Conservation (phyloP, 2,797 vertebrate genomes). For the Helicolenus hilgendorfi region DNA sequence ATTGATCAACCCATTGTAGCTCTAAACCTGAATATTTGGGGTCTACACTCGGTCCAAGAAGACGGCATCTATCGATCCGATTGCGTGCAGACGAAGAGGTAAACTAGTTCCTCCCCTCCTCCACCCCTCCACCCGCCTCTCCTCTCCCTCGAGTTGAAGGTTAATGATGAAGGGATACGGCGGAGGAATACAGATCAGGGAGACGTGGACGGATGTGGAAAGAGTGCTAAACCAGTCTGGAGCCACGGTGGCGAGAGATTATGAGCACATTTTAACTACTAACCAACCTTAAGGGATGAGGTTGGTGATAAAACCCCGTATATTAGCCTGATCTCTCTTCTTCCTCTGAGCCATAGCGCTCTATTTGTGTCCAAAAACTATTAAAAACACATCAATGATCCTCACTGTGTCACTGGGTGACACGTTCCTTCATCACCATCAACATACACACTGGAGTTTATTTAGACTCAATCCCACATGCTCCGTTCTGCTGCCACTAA, state of each 20-base stretch:
- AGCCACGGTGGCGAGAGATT: constrained; percentile 65
- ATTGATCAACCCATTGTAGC: background rate
- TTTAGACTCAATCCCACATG: background rate
- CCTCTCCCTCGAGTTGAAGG: constrained; percentile 81
- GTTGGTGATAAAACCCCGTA: background rate
- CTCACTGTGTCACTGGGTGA: background rate
- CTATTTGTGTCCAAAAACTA: background rate
- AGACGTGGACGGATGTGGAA: constrained; percentile 57
- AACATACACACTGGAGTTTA: background rate
- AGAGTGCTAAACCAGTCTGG: constrained; percentile 58
- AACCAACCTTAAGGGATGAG: background rate
- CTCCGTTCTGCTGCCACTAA: background rate
- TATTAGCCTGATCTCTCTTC: background rate
- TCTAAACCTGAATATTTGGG: background rate
- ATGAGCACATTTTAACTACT: background rate
- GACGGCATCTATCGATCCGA: constrained; percentile 37
- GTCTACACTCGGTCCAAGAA: background rate
- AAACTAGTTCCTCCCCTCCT: constrained; percentile 62
- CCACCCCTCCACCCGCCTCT: constrained; percentile 48
- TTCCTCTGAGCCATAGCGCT: background rate
- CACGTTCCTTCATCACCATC: background rate
- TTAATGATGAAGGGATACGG: constrained; percentile 81
- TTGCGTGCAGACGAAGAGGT: constrained; percentile 32
- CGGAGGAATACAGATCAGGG: constrained; percentile 73
- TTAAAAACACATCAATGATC: background rate